Percentiles rank a stretch among this genome's conserved stretches.
Evolutionary conservation across 2,113 vertebrate species (phyloP).

Genomic region (Xiphophorus maculatus): DNA sequence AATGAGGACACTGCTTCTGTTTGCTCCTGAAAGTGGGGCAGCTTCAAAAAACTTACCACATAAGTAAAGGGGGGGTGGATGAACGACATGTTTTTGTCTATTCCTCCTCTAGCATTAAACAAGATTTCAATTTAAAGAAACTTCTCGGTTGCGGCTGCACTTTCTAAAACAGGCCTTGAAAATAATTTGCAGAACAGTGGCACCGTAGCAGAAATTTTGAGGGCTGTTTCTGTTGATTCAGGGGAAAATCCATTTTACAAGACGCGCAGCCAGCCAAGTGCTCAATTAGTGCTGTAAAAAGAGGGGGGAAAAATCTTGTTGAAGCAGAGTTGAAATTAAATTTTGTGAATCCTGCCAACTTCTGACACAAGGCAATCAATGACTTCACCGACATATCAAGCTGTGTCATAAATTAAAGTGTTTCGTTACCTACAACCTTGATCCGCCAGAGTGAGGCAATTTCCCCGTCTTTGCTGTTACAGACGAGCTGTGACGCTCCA

Average conservation of each 20-base stretch:
- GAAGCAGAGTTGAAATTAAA: conserved; percentile 50
- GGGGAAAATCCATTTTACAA: conserved; percentile 66
- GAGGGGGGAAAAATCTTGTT: conserved; percentile 26
- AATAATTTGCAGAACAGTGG: conserved; percentile 35
- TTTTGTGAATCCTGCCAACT: conserved; percentile 62
- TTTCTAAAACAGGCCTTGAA: conserved; percentile 25
- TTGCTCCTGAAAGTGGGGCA: conserved; percentile 48
- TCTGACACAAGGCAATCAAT: conserved; percentile 68
- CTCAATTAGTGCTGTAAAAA: conserved; percentile 68
- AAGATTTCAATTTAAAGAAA: conserved; percentile 25
- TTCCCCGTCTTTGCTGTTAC: conserved; percentile 52
- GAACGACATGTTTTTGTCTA: background rate
- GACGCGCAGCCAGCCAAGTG: conserved; percentile 55
- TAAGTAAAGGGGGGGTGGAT: conserved; percentile 1
- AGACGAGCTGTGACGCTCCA: conserved; percentile 53
- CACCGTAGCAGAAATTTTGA: conserved; percentile 46
- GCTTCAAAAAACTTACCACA: conserved; percentile 22
- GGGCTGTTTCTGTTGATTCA: conserved; percentile 68
- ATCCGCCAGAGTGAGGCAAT: conserved; percentile 61
- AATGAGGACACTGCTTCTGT: conserved; percentile 57
- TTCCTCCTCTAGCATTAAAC: conserved; percentile 7
- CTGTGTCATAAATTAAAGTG: conserved; percentile 67
- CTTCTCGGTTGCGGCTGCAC: background rate
- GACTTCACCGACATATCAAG: conserved; percentile 72
- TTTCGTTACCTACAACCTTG: conserved; percentile 68